These are phyloP conservation scores for Drosophila nasuta DNA, from an alignment of 1,140 invertebrate genomes.

Conservation along the genomic window DNA sequence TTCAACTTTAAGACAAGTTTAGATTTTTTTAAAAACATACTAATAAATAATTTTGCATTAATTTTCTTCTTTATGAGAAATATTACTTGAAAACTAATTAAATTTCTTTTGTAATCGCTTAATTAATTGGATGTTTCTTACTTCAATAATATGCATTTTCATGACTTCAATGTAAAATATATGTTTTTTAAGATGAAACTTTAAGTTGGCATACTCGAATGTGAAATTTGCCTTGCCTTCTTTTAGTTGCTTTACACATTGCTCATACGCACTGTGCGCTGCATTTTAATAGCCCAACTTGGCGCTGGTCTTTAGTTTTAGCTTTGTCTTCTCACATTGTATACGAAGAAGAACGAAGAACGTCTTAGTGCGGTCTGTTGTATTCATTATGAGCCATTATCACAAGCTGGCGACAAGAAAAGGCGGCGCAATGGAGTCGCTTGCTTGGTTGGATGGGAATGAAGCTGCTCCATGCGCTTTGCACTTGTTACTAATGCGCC, in stretches of 20 bases:
- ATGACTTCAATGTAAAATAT: no score
- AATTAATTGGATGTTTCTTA: no score
- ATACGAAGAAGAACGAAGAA: conserved; percentile 26
- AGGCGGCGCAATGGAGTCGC: conserved; percentile 21
- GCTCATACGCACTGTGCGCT: conserved; percentile 49
- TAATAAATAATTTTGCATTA: no score
- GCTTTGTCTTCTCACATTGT: conserved; percentile 8
- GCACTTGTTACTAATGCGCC: conserved; percentile 77
- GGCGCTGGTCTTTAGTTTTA: conserved; percentile 25
- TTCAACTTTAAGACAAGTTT: no score
- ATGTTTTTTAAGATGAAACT: neutral
- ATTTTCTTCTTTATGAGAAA: no score
- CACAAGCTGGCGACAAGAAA: conserved; percentile 79
- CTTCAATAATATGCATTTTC: no score
- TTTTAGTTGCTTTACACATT: conserved; percentile 11
- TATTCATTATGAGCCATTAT: conserved; percentile 82
- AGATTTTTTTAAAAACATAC: no score
- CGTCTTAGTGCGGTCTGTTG: conserved; percentile 68
- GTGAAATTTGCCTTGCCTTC: conserved; percentile 12
- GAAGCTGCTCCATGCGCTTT: conserved; percentile 61
- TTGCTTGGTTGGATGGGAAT: conserved; percentile 16
- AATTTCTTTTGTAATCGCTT: no score
- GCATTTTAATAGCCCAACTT: conserved; percentile 45
- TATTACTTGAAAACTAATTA: no score
- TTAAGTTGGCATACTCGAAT: neutral